Evolutionary conservation across 2,797 vertebrate genomes (phyloP), one percentile per base, ranked within the genome.

Genomic region (Hypotaenidia philippensis): DNA sequence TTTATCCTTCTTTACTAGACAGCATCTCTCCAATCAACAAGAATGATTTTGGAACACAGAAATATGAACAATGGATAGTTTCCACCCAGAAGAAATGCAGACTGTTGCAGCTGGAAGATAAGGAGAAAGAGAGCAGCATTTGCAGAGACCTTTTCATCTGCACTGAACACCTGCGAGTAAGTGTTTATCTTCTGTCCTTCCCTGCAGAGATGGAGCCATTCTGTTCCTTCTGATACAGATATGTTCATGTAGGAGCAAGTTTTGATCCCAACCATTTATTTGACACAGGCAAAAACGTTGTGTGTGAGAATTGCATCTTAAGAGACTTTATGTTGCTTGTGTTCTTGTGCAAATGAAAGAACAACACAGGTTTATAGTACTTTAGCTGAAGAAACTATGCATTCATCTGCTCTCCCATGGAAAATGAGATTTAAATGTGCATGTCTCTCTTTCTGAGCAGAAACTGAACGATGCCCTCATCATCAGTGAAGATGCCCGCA

Each of bases 391-490:
- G 47, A 40, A 83, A 87, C 70, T 55, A 4, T 72, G 9, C 9
- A 3, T 63, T 87, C 26, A n/a, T 55, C 26, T 26, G 14, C 2
- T 9, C 1, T 32, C 16, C 36, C 4, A 1, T 4, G 4, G 56
- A 72, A 91, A 52, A 59, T 31, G 32, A 66, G 9, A 13, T 4
- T 38, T 57, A 75, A 66, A 44, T 44, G 8, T 32, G 4, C 32
- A 13, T 75, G 17, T 91, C 13, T 92, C 16, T 72, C 40, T 93
- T 59, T 90, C 83, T 63, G 34, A 91, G 95, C 94, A 99, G 98
- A 99, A 98, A 97, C 98, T 98, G 72, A 99, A 98, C 0, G 97
- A 98, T 11, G 95, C 98, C 65, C 94, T 98, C 72, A 98, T 98
- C 72, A 98, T 98, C 88, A 97, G 93, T 38, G 98, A 98, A 53